These are phyloP conservation scores for Castor canadensis DNA, from an alignment of 2,113 vertebrate species.

Conservation along the genomic window DNA sequence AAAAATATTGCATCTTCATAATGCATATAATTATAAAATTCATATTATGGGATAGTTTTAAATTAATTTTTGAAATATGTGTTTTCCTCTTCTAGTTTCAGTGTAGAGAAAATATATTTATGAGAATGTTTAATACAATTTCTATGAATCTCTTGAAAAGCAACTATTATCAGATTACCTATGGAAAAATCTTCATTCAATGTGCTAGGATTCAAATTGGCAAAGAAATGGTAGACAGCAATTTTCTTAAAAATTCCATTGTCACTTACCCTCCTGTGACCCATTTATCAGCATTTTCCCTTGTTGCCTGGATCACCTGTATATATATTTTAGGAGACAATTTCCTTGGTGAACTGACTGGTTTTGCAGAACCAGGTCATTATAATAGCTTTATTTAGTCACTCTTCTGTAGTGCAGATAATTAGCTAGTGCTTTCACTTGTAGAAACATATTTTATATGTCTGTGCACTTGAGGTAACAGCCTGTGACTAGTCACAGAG, in stretches of 20 bases:
- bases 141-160: not conserved
- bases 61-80: not conserved
- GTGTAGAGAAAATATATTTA: not conserved
- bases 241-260: not conserved
- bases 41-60: not conserved
- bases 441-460: not conserved
- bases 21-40: not conserved
- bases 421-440: conserved; percentile 24
- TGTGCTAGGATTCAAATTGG: not conserved
- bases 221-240: not conserved
- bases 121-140: not conserved
- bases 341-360: conserved; percentile 21
- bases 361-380: not conserved
- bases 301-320: not conserved
- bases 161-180: not conserved
- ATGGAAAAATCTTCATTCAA: not conserved
- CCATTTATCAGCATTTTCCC: not conserved
- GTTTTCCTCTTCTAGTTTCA: not conserved
- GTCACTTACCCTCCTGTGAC: not conserved
- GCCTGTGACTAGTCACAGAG: not conserved
- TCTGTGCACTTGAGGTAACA: not conserved
- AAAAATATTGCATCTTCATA: not conserved
- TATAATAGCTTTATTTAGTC: not conserved
- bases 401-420: not conserved
- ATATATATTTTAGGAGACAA: not conserved